phyloP scores from a whole-genome alignment of 1,140 invertebrate species.

The Olivierus martensii region DNA sequence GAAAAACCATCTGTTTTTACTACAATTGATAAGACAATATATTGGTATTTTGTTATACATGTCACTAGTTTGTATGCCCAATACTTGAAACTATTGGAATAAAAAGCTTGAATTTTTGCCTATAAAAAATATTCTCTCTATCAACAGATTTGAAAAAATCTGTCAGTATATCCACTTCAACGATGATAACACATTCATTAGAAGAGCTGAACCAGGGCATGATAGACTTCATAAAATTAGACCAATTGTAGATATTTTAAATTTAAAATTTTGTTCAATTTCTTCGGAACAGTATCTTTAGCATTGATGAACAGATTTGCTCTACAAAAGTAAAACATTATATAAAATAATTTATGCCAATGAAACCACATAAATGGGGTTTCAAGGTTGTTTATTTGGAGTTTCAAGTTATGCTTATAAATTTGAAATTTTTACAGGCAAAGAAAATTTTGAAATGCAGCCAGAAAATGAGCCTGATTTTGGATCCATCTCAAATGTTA shows the following conservation, averaged over 20 bases:
- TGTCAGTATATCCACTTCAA: conserved; percentile 5
- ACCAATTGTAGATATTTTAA: not conserved
- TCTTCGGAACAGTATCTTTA: conserved; percentile 5
- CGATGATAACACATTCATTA: not conserved
- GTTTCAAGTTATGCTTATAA: conserved; percentile 23
- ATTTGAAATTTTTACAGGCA: conserved; percentile 24
- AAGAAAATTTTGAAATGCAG: no score
- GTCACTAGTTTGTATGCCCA: not conserved
- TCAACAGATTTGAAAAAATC: conserved; percentile 4
- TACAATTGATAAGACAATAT: not conserved
- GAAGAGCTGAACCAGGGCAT: not conserved
- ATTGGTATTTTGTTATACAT: not conserved
- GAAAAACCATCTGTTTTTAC: not conserved
- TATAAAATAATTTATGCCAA: no score
- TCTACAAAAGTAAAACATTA: no score
- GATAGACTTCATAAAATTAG: conserved; percentile 2
- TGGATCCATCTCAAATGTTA: conserved; percentile 16
- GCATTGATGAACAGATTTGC: conserved; percentile 17
- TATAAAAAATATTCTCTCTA: not conserved
- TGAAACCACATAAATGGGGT: conserved; percentile 28
- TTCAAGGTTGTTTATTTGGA: conserved; percentile 27
- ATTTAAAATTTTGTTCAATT: not conserved
- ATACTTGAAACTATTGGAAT: not conserved
- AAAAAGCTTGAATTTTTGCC: not conserved
- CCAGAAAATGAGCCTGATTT: conserved; percentile 16